Evolutionary conservation across 2,888 invertebrate genomes (phyloP).

Genomic region (Morpho helenor): DNA sequence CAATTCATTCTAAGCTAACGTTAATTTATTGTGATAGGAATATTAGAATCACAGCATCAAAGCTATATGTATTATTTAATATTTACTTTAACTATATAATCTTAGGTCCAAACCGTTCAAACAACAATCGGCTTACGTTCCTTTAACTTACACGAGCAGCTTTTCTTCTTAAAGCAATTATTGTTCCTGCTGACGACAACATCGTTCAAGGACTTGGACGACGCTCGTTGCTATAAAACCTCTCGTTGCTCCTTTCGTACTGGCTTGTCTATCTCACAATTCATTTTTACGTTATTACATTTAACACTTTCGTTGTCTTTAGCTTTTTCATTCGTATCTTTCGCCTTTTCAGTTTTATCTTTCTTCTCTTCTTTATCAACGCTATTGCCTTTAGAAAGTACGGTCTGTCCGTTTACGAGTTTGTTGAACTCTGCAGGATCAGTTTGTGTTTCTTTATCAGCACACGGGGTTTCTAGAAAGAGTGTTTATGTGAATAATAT

Average conservation of each 20-base stretch:
- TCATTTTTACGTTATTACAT: slow-evolving; percentile 36
- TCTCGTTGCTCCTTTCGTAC: slow-evolving; percentile 46
- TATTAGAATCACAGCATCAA: too few relatives aligned
- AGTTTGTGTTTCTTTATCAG: slow-evolving; percentile 64
- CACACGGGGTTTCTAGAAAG: slow-evolving; percentile 46
- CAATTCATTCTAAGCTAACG: too few relatives aligned
- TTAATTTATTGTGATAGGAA: too few relatives aligned
- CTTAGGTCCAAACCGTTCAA: slow-evolving; percentile 26
- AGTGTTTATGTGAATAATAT: too few relatives aligned
- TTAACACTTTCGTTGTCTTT: slow-evolving; percentile 21
- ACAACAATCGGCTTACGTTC: slow-evolving; percentile 65
- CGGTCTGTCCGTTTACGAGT: slow-evolving; percentile 53
- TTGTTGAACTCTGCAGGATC: slow-evolving; percentile 54
- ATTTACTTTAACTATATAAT: not conserved
- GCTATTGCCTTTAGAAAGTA: slow-evolving; percentile 29
- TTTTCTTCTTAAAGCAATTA: slow-evolving; percentile 55
- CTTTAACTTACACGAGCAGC: slow-evolving; percentile 65
- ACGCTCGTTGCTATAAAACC: slow-evolving; percentile 67
- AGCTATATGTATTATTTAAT: too few relatives aligned
- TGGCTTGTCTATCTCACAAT: slow-evolving; percentile 28
- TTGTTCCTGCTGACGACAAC: slow-evolving; percentile 42
- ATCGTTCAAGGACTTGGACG: slow-evolving; percentile 58
- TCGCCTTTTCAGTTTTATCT: slow-evolving; percentile 25
- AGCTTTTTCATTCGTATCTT: slow-evolving; percentile 34
- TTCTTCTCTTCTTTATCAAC: slow-evolving; percentile 33